Conservation (phyloP, 2,113 vertebrate genomes). For the Camelus dromedarius region DNA sequence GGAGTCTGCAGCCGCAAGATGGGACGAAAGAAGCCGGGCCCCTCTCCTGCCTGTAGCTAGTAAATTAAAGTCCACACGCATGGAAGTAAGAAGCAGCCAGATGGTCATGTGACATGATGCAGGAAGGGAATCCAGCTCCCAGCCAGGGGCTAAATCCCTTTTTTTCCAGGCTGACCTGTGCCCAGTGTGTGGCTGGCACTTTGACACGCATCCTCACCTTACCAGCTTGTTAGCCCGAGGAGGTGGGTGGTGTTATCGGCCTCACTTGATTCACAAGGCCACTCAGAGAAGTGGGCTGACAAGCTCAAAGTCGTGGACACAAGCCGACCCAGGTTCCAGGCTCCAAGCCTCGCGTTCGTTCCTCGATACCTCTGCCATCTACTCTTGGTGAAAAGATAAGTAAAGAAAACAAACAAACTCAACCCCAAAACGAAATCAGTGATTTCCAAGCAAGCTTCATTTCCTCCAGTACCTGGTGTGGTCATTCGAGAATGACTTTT, state of each 20-base stretch:
- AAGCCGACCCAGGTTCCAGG: neutral
- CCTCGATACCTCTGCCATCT: neutral
- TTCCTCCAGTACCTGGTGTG: neutral
- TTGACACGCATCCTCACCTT: accelerated
- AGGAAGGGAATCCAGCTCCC: neutral
- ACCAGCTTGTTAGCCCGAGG: neutral
- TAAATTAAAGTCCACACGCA: neutral
- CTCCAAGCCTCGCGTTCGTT: neutral
- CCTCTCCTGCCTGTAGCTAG: neutral
- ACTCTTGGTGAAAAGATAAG: neutral
- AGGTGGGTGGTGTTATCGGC: neutral
- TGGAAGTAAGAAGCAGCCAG: neutral
- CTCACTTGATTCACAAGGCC: neutral
- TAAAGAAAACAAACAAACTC: neutral
- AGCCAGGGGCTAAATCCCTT: neutral
- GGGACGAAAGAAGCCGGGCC: neutral
- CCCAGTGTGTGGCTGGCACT: neutral
- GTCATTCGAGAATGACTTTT: neutral
- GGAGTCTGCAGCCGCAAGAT: neutral
- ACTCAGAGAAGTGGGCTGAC: neutral
- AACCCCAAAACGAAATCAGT: neutral
- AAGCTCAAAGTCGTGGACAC: neutral
- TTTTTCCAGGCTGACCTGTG: neutral
- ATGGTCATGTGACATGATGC: neutral
- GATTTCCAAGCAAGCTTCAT: neutral